These are phyloP conservation scores for Artemisiospiza belli DNA, from an alignment of 2,113 vertebrate species.

Conservation along the genomic window DNA sequence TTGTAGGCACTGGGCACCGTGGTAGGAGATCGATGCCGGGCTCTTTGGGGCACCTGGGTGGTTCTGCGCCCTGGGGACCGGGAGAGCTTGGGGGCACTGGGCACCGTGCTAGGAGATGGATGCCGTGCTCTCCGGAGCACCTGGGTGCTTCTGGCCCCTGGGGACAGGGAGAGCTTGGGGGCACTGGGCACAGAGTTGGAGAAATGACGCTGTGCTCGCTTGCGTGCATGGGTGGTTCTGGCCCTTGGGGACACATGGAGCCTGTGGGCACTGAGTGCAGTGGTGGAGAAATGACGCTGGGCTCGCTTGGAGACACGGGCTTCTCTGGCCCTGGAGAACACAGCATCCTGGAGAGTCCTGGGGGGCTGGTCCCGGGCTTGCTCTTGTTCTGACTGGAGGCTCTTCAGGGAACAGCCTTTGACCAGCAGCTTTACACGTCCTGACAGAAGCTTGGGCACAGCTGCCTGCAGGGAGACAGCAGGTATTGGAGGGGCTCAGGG, in stretches of 20 bases:
- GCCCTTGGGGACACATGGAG: not conserved
- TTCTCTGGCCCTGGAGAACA: not conserved
- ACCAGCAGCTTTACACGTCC: not conserved
- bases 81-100: not conserved
- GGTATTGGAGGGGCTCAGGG: not conserved
- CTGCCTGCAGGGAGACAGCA: not conserved
- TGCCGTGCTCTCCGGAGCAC: not conserved
- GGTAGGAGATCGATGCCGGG: not conserved
- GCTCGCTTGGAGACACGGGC: not conserved
- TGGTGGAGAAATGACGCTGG: too few relatives aligned
- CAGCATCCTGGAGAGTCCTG: accelerated
- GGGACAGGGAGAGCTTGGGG: not conserved
- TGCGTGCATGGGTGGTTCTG: not conserved
- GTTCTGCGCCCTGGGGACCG: not conserved
- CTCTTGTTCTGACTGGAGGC: not conserved
- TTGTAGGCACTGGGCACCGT: not conserved
- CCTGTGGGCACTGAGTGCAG: not conserved
- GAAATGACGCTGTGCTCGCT: not conserved
- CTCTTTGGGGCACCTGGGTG: not conserved
- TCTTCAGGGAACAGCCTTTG: not conserved
- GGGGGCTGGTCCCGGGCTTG: not conserved
- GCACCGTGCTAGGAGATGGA: accelerated
- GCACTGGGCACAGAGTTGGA: not conserved
- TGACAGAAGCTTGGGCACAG: not conserved
- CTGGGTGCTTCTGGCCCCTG: not conserved